phyloP scores from a whole-genome alignment of 2,888 invertebrate genomes.

The Catocala sponsa region DNA sequence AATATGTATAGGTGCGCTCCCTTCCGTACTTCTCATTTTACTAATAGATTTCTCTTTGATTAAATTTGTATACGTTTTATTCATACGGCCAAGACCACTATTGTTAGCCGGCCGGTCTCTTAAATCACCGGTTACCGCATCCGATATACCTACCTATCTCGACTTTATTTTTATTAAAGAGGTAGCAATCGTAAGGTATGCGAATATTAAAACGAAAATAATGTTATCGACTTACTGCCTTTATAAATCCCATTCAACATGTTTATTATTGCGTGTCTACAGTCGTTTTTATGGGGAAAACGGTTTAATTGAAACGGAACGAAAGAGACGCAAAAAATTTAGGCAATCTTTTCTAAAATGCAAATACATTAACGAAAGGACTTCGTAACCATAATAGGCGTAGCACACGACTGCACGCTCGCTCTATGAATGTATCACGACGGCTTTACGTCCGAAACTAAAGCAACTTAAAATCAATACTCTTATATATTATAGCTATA shows the following conservation, averaged over 20 bases:
- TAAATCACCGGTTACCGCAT: conserved; percentile 75
- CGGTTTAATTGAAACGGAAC: conserved; percentile 38
- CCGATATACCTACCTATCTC: conserved; percentile 34
- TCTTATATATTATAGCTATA: conserved; percentile 23
- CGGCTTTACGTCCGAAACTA: conserved; percentile 37
- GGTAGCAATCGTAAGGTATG: conserved; percentile 28
- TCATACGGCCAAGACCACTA: conserved; percentile 81
- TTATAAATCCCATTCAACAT: conserved; percentile 25
- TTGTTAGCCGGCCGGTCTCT: conserved; percentile 76
- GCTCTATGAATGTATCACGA: conserved; percentile 49
- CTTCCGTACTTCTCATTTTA: conserved; percentile 88
- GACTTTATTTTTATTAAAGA: conserved; percentile 34
- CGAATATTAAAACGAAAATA: conserved; percentile 29
- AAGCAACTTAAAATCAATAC: conserved; percentile 35
- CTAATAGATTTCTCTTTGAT: conserved; percentile 88
- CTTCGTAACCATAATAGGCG: conserved; percentile 46
- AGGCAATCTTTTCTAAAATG: conserved; percentile 40
- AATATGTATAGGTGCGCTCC: conserved; percentile 88
- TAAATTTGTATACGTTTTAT: conserved; percentile 88
- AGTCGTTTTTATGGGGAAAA: conserved; percentile 24
- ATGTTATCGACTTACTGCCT: conserved; percentile 16
- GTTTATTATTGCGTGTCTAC: conserved; percentile 32
- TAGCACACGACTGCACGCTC: conserved; percentile 52
- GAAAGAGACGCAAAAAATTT: conserved; percentile 33
- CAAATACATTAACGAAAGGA: conserved; percentile 47